Conservation (phyloP, 2,888 invertebrate genomes). For the Galeopsomyia nigrocyanea region DNA sequence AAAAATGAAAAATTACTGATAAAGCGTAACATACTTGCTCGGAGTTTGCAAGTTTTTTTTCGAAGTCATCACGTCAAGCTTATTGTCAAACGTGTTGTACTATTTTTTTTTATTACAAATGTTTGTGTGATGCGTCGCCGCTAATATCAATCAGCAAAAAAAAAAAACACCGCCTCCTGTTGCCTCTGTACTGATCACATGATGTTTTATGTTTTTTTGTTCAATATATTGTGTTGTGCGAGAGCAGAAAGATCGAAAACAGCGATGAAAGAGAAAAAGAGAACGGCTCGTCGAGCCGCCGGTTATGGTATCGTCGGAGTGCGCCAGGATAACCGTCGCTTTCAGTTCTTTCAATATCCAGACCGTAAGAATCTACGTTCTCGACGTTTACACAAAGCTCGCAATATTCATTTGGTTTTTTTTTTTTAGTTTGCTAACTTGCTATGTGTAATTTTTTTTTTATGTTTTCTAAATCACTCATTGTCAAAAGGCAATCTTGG, state of each 20-base stretch:
- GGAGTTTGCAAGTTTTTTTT: conserved; percentile 21
- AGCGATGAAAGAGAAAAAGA: conserved; percentile 61
- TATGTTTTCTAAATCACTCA: conserved; percentile 39
- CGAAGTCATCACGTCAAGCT: background rate
- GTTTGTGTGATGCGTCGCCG: conserved; percentile 17
- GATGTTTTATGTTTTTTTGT: conserved; percentile 49
- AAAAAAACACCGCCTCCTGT: conserved; percentile 12
- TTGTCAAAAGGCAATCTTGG: conserved; percentile 26
- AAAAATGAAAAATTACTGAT: conserved; percentile 3
- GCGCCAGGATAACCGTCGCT: conserved; percentile 67
- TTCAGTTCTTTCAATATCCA: conserved; percentile 68
- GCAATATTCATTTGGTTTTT: conserved; percentile 19
- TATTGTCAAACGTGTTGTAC: background rate
- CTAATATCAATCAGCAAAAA: too few relatives aligned
- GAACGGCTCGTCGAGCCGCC: conserved; percentile 66
- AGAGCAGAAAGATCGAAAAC: conserved; percentile 60
- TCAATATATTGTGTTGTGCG: conserved; percentile 47
- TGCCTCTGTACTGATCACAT: conserved; percentile 50
- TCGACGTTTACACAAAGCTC: conserved; percentile 25
- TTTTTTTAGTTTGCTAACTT: conserved; percentile 29
- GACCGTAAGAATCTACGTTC: conserved; percentile 62
- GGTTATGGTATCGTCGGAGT: conserved; percentile 69
- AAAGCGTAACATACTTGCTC: conserved; percentile 5
- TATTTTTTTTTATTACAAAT: conserved; percentile 13
- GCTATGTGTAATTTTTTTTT: conserved; percentile 26